phyloP scores from a whole-genome alignment of 2,797 vertebrate genomes.

The Microcaecilia unicolor region DNA sequence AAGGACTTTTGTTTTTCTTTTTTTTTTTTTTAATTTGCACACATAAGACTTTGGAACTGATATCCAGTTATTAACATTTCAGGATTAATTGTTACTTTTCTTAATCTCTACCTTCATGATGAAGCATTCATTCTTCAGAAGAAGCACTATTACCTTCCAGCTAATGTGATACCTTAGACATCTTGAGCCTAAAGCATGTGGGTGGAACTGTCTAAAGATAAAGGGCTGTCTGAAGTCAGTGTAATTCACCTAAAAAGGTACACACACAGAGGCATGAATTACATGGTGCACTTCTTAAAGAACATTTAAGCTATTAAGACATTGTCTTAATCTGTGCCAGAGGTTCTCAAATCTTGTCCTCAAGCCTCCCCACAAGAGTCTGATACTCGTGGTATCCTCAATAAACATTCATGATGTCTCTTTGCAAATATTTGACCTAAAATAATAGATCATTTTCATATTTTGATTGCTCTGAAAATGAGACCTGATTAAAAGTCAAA shows the following conservation, averaged over 20 bases:
- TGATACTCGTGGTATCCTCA: too few species aligned
- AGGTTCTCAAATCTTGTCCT: too few species aligned
- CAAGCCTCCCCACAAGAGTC: too few species aligned
- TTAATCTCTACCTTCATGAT: slow-evolving; percentile 17
- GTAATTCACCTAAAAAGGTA: slow-evolving; percentile 19
- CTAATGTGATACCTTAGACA: slow-evolving; percentile 37
- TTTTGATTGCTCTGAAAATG: too few species aligned
- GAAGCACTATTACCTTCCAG: slow-evolving; percentile 18
- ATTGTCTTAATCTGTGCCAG: too few species aligned
- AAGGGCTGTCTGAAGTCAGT: slow-evolving; percentile 40
- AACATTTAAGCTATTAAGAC: too few species aligned
- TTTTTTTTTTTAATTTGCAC: slow-evolving; percentile 48
- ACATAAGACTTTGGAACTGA: slow-evolving; percentile 28
- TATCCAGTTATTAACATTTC: slow-evolving; percentile 46
- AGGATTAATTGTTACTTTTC: slow-evolving; percentile 40
- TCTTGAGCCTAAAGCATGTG: slow-evolving; percentile 52
- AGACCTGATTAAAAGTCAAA: too few species aligned
- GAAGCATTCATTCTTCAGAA: slow-evolving; percentile 14
- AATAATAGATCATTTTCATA: too few species aligned
- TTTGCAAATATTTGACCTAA: too few species aligned
- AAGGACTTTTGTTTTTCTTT: slow-evolving; percentile 18
- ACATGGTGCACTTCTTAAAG: not conserved
- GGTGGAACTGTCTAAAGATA: slow-evolving; percentile 48
- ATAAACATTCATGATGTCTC: too few species aligned
- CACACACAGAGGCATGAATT: slow-evolving; percentile 3